Evolutionary conservation across 1,140 invertebrate genomes (phyloP), one percentile per base, ranked within the genome.

Genomic region (Neodiprion lecontei): DNA sequence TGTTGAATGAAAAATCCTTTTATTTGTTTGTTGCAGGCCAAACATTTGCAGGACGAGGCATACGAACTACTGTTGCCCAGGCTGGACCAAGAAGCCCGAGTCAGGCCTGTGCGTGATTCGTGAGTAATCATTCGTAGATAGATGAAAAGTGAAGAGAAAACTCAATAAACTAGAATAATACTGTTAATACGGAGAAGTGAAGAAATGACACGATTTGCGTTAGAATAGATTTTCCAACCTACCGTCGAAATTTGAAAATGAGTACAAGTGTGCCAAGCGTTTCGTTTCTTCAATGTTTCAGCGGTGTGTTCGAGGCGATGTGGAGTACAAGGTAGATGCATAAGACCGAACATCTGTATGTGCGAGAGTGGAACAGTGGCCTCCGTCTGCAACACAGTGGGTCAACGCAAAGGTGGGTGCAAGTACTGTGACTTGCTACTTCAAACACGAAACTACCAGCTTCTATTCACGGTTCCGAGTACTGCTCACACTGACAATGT

Each of bases 281-380:
- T 40, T 70, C 61, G 48, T 47, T 17, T 69, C 21, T 68, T 69
- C 72, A 72, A 76, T 48, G 74, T 90, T 89, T 48, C 86, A 96
- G 95, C 95, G n/a, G 89, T 96, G 67, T 96, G 95, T 83, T 87
- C 90, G 10, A 89, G 92, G 79, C 89, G 92, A 68, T 96, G 96
- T 86, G 92, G 91, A 0, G 89, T 88, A 48, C 81, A 89, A 48
- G 95, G 95, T 47, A 89, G 91, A 70, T 97, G 96, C 81, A 91
- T 96, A 53, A 92, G 93, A 78, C 96, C 96, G 1, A 96, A 96
- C 85, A 88, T 95, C 74, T 97, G 96, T 85, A 87, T 94, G 17
- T 96, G 96, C 82, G 91, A 93, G 8, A 91, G 91, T 53, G 92
- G 92, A 23, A 83, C 88, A 0, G 89, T 92, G 61, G 88, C 90